phyloP scores from a whole-genome alignment of 1,140 invertebrate genomes.

The Ceratina japonica region DNA sequence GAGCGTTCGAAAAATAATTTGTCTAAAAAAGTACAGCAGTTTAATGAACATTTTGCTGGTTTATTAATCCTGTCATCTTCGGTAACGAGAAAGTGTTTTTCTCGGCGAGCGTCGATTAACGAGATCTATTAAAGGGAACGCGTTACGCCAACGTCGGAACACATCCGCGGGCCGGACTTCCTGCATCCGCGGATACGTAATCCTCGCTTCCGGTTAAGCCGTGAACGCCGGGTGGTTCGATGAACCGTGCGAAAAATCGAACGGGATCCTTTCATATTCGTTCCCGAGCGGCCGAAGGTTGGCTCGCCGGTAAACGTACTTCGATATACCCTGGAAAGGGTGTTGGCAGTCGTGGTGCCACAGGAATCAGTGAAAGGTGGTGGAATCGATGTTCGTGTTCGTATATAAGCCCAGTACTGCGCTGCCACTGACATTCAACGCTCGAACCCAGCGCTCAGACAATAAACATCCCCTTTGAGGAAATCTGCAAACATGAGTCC shows the following conservation, averaged over 20 bases:
- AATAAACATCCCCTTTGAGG: slow-evolving; percentile 27
- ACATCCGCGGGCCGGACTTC: slow-evolving; percentile 1
- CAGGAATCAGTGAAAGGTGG: slow-evolving; percentile 72
- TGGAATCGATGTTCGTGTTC: slow-evolving; percentile 68
- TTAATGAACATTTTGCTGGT: too few species aligned
- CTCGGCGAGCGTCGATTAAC: not conserved
- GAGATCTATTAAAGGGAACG: not conserved
- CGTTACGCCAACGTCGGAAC: slow-evolving; percentile 4
- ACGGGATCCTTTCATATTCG: slow-evolving; percentile 43
- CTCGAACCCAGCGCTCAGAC: slow-evolving; percentile 61
- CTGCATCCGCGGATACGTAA: slow-evolving; percentile 16
- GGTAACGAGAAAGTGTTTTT: not conserved
- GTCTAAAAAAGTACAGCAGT: too few species aligned
- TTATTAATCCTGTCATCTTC: too few species aligned
- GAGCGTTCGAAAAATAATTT: too few species aligned
- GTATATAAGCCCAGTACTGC: slow-evolving; percentile 73
- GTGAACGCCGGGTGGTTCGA: slow-evolving; percentile 15
- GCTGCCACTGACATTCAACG: slow-evolving; percentile 57
- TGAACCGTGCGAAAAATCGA: slow-evolving; percentile 40
- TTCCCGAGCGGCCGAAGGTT: slow-evolving; percentile 19
- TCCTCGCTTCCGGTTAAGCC: slow-evolving; percentile 10
- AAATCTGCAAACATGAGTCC: slow-evolving; percentile 64
- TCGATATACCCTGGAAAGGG: slow-evolving; percentile 48
- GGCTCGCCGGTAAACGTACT: slow-evolving; percentile 1
- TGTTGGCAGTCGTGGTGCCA: slow-evolving; percentile 39